phyloP scores from a whole-genome alignment of 2,888 invertebrate species.

The Mythimna loreyi region DNA sequence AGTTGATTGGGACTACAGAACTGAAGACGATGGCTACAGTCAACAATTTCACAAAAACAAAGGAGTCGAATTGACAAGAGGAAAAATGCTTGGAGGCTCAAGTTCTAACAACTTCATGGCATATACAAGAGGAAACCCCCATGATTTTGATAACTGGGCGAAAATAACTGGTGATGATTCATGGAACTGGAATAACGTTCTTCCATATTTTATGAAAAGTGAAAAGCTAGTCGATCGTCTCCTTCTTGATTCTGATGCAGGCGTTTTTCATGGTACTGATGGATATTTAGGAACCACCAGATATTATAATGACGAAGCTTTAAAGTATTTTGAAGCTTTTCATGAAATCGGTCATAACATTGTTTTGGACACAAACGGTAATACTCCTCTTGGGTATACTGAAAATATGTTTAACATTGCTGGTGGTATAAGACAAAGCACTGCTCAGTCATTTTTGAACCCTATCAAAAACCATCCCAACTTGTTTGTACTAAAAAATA shows the following conservation, averaged over 20 bases:
- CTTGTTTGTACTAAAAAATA: conserved; percentile 80
- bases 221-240: conserved; percentile 74
- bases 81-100: conserved; percentile 91
- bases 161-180: conserved; percentile 79
- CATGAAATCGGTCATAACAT: conserved; percentile 80
- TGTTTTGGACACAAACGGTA: conserved; percentile 77
- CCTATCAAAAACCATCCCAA: conserved; percentile 72
- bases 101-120: conserved; percentile 88
- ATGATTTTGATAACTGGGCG: conserved; percentile 87
- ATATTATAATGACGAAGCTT: conserved; percentile 53
- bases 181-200: conserved; percentile 89
- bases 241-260: conserved; percentile 51
- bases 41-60: conserved; percentile 53
- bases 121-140: conserved; percentile 83
- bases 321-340: conserved; percentile 75
- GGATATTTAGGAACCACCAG: conserved; percentile 82
- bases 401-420: conserved; percentile 83
- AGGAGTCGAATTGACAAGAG: conserved; percentile 77
- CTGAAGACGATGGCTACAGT: conserved; percentile 68
- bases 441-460: conserved; percentile 85
- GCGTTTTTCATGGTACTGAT: conserved; percentile 75
- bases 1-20: conserved; percentile 75
- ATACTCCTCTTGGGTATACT: conserved; percentile 82
- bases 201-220: conserved; percentile 85
- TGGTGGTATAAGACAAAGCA: conserved; percentile 83